These are phyloP conservation scores for Bujurquina vittata DNA, from an alignment of 2,113 vertebrate genomes.

Conservation along the genomic window DNA sequence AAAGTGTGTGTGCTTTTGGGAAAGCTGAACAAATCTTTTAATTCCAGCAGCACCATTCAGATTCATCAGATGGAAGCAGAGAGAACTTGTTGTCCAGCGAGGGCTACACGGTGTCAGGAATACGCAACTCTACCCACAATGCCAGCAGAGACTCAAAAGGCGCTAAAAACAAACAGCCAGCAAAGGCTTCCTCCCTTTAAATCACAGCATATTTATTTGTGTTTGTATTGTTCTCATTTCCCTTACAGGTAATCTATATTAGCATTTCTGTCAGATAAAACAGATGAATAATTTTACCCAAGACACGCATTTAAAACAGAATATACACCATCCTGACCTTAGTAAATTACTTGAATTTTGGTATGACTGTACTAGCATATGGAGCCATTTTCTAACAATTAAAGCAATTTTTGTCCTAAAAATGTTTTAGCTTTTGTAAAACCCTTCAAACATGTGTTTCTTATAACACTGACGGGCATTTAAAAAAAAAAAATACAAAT, in stretches of 20 bases:
- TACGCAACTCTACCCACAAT: neutral
- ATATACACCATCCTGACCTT: neutral
- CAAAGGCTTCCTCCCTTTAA: neutral
- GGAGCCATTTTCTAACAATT: neutral
- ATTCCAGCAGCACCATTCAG: conserved; percentile 24
- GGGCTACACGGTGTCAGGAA: conserved; percentile 18
- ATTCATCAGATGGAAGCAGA: conserved; percentile 9
- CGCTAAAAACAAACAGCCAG: neutral
- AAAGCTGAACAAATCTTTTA: neutral
- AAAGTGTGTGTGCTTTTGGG: neutral
- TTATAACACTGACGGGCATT: no score
- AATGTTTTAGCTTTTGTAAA: no score
- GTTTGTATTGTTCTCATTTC: neutral
- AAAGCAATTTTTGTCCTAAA: neutral
- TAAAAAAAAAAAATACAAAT: no score
- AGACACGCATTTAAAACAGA: neutral
- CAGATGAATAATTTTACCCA: neutral
- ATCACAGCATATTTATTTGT: neutral
- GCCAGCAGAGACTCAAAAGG: neutral
- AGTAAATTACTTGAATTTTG: conserved; percentile 1
- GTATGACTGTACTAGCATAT: neutral
- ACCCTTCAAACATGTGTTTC: no score
- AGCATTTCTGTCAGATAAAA: neutral
- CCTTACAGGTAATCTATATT: neutral
- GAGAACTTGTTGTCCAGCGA: conserved; percentile 5